These are phyloP conservation scores for Amblyjoppa fuscipennis DNA, from an alignment of 2,888 invertebrate genomes.

Conservation along the genomic window DNA sequence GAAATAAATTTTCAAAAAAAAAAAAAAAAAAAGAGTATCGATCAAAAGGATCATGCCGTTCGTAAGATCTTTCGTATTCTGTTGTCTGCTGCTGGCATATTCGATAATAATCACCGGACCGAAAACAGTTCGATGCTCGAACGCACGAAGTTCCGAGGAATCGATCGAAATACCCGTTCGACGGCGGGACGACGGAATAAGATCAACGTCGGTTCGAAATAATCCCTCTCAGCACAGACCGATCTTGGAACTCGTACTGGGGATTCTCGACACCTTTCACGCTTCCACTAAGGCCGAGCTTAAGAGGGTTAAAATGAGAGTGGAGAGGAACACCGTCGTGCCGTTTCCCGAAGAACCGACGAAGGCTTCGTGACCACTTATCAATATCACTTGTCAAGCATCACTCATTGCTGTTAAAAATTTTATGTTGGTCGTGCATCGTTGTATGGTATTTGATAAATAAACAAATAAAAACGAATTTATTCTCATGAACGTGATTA, in stretches of 20 bases:
- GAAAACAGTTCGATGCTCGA: constrained; percentile 23
- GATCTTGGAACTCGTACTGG: constrained; percentile 75
- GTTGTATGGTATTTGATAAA: neutral
- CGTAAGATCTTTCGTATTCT: constrained; percentile 21
- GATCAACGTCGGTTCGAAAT: constrained; percentile 8
- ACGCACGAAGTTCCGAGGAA: constrained; percentile 64
- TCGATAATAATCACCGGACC: constrained; percentile 33
- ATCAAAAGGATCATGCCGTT: constrained; percentile 20
- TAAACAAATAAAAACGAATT: neutral
- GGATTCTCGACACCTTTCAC: constrained; percentile 76
- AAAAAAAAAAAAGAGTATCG: neutral
- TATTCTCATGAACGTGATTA: neutral
- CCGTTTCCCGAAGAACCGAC: neutral
- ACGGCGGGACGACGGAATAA: constrained; percentile 28
- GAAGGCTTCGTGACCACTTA: neutral
- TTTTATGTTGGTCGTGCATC: neutral
- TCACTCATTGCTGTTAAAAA: neutral
- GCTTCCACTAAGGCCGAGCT: constrained; percentile 71
- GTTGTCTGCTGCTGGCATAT: constrained; percentile 29
- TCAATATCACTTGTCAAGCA: neutral
- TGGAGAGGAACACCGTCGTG: constrained; percentile 15
- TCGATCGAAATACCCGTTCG: constrained; percentile 73
- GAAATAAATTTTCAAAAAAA: neutral
- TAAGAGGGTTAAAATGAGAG: constrained; percentile 50
- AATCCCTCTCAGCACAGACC: constrained; percentile 71